Base-by-base conservation (phyloP, 2,113 vertebrate species). In the Mustela nigripes region DNA sequence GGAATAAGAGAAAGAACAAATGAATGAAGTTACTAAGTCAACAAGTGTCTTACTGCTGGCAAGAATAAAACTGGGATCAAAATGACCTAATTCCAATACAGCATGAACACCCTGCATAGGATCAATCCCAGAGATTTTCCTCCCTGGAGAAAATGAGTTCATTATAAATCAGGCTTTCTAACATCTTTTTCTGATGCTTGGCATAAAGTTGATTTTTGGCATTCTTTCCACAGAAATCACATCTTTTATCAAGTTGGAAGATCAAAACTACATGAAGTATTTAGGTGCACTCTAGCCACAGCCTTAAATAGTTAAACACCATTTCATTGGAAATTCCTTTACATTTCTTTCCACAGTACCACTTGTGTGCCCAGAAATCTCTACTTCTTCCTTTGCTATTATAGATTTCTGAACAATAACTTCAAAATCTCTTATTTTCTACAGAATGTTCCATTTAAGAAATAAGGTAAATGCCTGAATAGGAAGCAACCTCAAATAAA, bases 381-480 rank as follows among this genome's bases (percentile, higher is more conserved):
- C 73, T 6, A 63, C 74, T 95, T 88, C 74, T 97, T 93, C 26
- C 78, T 36, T 73, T 97, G 86, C 39, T 95, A n/a, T 1, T 94
- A 50, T 19, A 78, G 79, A 96, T 97, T 97, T 97, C 74, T 95
- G 4, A 26, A 87, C 56, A 97, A 58, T 83, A 97, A 92, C 81
- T 94, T 93, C 45, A 91, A 97, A 94, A 89, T 95, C 48, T 96
- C 71, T 26, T 78, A 74, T 82, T 91, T 91, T 84, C 73, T 0
- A 0, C 78, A 97, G 93, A 85, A 88, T 53, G 7, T 92, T 65
- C 48, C 73, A 76, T 94, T 98, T 96, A 95, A 74, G 82, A 97
- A 58, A 96, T 71, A 97, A 42, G 36, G 0, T 39, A 60, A 91
- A 78, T 65, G 65, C 31, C 50, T 79, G 78, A 63, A 60, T 53